Conservation (phyloP, 2,113 vertebrate genomes). For the Megaleporinus macrocephalus region DNA sequence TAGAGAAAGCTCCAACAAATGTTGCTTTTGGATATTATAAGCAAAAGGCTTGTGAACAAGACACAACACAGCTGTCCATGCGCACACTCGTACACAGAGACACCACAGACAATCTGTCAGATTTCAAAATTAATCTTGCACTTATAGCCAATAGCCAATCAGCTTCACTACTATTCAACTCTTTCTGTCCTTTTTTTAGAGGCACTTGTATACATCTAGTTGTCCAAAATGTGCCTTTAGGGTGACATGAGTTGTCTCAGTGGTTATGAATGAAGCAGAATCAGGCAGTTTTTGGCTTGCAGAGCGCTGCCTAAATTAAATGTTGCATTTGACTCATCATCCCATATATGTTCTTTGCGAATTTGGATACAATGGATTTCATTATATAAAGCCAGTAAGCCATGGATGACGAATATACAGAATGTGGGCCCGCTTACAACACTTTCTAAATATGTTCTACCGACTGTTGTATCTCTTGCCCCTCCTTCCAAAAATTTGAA, state of each 20-base stretch:
- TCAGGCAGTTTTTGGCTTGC: slow-evolving; percentile 41
- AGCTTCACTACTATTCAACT: neutral
- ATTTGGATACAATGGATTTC: slow-evolving; percentile 47
- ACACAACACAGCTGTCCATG: slow-evolving; percentile 29
- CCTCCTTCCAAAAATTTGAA: too few species aligned
- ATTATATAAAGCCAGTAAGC: slow-evolving; percentile 65
- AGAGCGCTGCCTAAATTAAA: slow-evolving; percentile 56
- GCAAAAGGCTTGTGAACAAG: slow-evolving; percentile 26
- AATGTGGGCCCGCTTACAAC: slow-evolving; percentile 34
- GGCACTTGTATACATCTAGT: neutral
- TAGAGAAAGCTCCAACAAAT: slow-evolving; percentile 50
- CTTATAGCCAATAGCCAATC: neutral
- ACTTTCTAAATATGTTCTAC: too few species aligned
- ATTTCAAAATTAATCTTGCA: neutral
- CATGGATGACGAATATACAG: slow-evolving; percentile 57
- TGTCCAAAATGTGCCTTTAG: neutral
- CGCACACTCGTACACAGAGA: slow-evolving; percentile 4
- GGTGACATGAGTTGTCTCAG: neutral
- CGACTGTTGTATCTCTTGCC: too few species aligned
- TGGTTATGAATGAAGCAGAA: slow-evolving; percentile 25
- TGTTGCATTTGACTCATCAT: slow-evolving; percentile 64
- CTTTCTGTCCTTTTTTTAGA: too few species aligned
- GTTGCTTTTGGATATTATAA: slow-evolving; percentile 45
- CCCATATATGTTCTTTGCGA: slow-evolving; percentile 49
- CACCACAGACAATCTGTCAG: slow-evolving; percentile 8